Base-by-base conservation (phyloP, 2,113 vertebrate species). In the Spilogale gracilis region DNA sequence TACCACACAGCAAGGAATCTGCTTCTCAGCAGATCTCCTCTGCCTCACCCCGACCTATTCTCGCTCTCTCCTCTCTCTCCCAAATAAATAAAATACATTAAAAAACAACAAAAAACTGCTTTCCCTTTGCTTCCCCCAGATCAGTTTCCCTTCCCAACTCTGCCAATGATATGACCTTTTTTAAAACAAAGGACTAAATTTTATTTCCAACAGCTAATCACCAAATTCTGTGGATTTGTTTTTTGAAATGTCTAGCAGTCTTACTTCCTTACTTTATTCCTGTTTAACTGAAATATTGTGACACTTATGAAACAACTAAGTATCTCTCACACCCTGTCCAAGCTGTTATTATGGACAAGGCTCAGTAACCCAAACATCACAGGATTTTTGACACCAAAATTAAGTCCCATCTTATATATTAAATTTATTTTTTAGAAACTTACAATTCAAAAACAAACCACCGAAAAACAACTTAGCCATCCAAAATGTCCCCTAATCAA, bases 71-170 rank as follows among this genome's bases (percentile, higher is more conserved):
- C 12, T 65, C 63, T 67, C 13, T 67, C 63, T 67, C 30, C 16
- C 63, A 67, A 67, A 32, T 60, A 60, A 60, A 60, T 67, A 67
- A 67, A 67, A 67, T 67, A 38, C 63, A 32, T 32, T 30, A 16
- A 67, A 67, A 67, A 14, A 65, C 21, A 63, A 30, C 11, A 65
- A 65, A 69, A 81, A 92, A 81, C 63, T 11, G 8, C 10, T 56
- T 89, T 63, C 60, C 83, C 25, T 89, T 52, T 84, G 54, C 38
- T 21, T 83, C 16, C 18, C 16, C 56, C 27, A 58, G 1, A 50
- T 92, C 27, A 92, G 54, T 58, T 80, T 67, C 30, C 85, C 58
- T 58, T 94, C 86, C 93, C 9, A 93, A 95, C 43, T 94, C 30
- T 76, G 54, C 23, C 63, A 84, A 84, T 11, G 7, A 56, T 61